Conservation (phyloP, 2,113 vertebrate species). For the Tangachromis dhanisi region DNA sequence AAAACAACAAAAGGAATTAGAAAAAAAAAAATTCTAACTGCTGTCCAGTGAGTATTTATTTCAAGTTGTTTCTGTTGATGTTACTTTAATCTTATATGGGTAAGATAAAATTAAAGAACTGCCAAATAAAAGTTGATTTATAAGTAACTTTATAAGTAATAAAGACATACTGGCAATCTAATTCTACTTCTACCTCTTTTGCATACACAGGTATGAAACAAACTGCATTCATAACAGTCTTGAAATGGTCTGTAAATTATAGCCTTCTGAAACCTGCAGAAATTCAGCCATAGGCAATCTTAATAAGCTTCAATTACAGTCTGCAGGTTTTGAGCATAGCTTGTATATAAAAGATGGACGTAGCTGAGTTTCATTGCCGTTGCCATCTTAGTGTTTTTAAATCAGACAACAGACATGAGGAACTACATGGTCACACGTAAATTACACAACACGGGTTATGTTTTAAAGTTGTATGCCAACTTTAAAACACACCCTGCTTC, state of each 20-base stretch:
- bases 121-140: too few relatives aligned
- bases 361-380: neutral
- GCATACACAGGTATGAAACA: neutral
- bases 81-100: neutral
- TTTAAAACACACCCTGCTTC: neutral
- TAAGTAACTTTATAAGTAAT: neutral
- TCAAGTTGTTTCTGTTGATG: neutral
- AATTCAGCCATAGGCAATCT: neutral
- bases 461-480: neutral
- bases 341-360: neutral
- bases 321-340: neutral
- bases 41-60: neutral
- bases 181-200: neutral
- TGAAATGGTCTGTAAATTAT: neutral
- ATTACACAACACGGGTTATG: neutral
- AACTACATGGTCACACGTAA: neutral
- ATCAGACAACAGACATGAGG: neutral
- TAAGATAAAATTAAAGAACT: neutral
- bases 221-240: neutral
- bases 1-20: neutral
- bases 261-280: neutral
- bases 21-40: neutral
- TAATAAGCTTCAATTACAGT: neutral
- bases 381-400: neutral
- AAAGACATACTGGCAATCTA: neutral